These are phyloP conservation scores for Apocrypta bakeri DNA, from an alignment of 1,140 invertebrate genomes.

Conservation along the genomic window DNA sequence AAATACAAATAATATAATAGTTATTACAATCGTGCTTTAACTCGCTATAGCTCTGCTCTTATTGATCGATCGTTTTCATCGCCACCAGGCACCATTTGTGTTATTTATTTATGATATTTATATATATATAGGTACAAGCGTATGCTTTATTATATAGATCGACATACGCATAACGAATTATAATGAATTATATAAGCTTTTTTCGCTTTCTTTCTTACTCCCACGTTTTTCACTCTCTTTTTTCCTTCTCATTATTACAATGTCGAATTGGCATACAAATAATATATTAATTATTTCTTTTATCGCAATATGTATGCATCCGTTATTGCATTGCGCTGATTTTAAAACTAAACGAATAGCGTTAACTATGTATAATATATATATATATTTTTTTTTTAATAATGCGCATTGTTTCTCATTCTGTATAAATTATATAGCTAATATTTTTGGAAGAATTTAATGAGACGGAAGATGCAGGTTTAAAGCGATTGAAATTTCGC, in stretches of 20 bases:
- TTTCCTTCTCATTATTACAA: background rate
- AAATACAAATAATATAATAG: constrained; percentile 70
- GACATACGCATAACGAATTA: constrained; percentile 25
- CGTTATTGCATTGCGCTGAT: too few relatives aligned
- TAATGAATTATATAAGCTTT: background rate
- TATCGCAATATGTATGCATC: too few relatives aligned
- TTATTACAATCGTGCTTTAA: constrained; percentile 57
- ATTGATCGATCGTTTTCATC: constrained; percentile 54
- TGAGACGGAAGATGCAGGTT: background rate
- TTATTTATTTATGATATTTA: constrained; percentile 32
- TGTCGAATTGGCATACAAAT: too few relatives aligned
- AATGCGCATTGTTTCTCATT: constrained; percentile 32
- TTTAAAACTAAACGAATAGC: constrained; percentile 52
- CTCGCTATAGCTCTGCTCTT: constrained; percentile 36
- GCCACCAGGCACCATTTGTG: constrained; percentile 64
- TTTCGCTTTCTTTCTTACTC: constrained; percentile 9
- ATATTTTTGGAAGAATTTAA: constrained; percentile 1
- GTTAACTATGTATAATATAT: constrained; percentile 32
- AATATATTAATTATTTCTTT: too few relatives aligned
- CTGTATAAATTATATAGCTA: constrained; percentile 6
- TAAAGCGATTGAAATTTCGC: constrained; percentile 4
- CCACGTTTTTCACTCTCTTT: constrained; percentile 41
- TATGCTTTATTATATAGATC: constrained; percentile 23
- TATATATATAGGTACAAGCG: constrained; percentile 60
- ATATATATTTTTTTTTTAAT: constrained; percentile 46